phyloP scores from a whole-genome alignment of 2,888 invertebrate genomes.

The Mellilla xanthometata region DNA sequence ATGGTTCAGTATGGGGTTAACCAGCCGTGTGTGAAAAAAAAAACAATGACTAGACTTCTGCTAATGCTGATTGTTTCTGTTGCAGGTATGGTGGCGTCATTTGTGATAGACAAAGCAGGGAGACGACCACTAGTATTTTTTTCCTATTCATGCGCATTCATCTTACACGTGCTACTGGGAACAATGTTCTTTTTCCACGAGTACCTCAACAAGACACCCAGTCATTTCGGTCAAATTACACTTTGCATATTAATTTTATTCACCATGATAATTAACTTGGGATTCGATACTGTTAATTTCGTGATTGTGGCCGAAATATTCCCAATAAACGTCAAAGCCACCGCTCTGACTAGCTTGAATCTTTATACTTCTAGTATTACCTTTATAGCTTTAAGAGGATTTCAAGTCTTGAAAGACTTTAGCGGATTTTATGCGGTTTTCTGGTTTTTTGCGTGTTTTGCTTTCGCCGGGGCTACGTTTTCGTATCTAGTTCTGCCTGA shows the following conservation, averaged over 20 bases:
- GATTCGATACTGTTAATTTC: conserved; percentile 71
- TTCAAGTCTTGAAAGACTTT: conserved; percentile 67
- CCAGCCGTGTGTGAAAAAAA: too few relatives aligned
- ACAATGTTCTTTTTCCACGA: conserved; percentile 62
- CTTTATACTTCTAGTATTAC: conserved; percentile 63
- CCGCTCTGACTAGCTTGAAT: conserved; percentile 73
- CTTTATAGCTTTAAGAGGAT: conserved; percentile 71
- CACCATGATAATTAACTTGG: conserved; percentile 54
- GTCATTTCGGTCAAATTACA: conserved; percentile 52
- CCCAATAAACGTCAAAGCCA: conserved; percentile 78
- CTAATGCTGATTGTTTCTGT: too few relatives aligned
- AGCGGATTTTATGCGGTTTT: conserved; percentile 75
- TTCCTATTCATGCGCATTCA: conserved; percentile 54
- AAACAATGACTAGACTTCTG: too few relatives aligned
- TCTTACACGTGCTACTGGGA: conserved; percentile 44
- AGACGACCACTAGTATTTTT: conserved; percentile 68
- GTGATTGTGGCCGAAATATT: conserved; percentile 81
- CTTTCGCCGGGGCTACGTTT: conserved; percentile 68
- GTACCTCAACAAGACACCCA: conserved; percentile 35
- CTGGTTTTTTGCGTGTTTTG: conserved; percentile 64
- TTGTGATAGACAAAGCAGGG: conserved; percentile 57
- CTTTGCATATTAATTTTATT: conserved; percentile 63
- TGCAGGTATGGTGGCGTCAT: conserved; percentile 58
- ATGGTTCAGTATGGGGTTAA: too few relatives aligned
- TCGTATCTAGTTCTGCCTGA: conserved; percentile 72